phyloP scores from a whole-genome alignment of 2,797 vertebrate species.

The Silurus aristotelis region DNA sequence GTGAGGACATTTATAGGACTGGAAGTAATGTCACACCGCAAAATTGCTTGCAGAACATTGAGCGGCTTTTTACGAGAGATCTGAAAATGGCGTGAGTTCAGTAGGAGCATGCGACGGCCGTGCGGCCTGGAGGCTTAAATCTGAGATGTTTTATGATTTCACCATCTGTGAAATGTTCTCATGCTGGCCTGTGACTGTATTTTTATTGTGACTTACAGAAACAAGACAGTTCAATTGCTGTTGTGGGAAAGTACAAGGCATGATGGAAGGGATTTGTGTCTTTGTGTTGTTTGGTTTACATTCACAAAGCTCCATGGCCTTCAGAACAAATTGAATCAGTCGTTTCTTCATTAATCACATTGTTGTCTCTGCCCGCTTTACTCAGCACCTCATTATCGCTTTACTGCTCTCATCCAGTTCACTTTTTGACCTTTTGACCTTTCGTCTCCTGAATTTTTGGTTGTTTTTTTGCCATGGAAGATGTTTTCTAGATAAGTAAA shows the following conservation, averaged over 20 bases:
- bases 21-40: conserved; percentile 49
- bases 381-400: conserved; percentile 13
- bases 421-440: not conserved
- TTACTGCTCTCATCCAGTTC: not conserved
- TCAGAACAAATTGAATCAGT: not conserved
- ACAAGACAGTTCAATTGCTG: conserved; percentile 38
- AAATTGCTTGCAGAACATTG: conserved; percentile 53
- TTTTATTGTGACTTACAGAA: conserved; percentile 38
- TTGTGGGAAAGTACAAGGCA: conserved; percentile 34
- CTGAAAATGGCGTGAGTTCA: conserved; percentile 30
- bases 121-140: conserved; percentile 14
- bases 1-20: conserved; percentile 46
- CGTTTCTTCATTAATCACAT: not conserved
- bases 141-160: conserved; percentile 36
- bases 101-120: conserved; percentile 16
- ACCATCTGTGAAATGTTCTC: conserved; percentile 43
- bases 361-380: not conserved
- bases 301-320: not conserved
- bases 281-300: conserved; percentile 26
- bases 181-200: conserved; percentile 20
- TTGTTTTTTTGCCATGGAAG: not conserved
- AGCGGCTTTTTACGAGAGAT: conserved; percentile 41
- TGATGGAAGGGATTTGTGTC: conserved; percentile 23
- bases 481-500: not conserved
- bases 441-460: not conserved